A percentile compares a stretch with the other conserved stretches of the same genome.
Evolutionary conservation across 2,888 invertebrate species (phyloP).

Genomic region (Pinctada fucata): DNA sequence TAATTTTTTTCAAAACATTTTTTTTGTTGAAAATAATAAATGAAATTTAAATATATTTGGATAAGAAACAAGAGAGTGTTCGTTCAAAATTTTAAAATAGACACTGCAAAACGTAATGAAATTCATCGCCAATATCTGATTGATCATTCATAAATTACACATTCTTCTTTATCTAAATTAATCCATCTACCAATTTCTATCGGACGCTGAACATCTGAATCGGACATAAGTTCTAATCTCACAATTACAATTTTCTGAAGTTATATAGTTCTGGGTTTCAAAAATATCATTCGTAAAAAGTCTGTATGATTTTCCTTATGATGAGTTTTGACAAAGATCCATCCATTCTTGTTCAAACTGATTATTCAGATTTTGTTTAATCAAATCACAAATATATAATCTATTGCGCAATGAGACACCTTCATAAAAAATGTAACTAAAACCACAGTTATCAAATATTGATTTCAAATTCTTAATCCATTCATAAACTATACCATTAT

Average conservation of each 20-base stretch:
- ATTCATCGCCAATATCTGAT: background rate
- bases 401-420: background rate
- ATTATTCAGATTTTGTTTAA: background rate
- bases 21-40: background rate
- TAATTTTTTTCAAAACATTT: no score
- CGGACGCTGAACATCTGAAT: background rate
- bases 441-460: background rate
- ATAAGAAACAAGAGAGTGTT: background rate
- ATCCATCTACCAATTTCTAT: background rate
- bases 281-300: background rate
- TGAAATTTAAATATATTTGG: background rate
- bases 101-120: background rate
- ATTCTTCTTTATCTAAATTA: background rate
- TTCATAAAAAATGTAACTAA: background rate
- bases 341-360: background rate
- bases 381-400: background rate
- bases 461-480: background rate
- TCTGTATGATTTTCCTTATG: background rate
- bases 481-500: background rate
- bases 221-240: background rate
- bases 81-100: background rate
- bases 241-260: background rate
- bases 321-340: background rate
- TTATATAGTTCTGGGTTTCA: background rate
- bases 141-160: background rate